Percentiles rank a stretch among this genome's conserved stretches.
These are phyloP conservation scores for Drosophila gunungcola DNA, from an alignment of 1,140 invertebrate species.

Conservation along the genomic window DNA sequence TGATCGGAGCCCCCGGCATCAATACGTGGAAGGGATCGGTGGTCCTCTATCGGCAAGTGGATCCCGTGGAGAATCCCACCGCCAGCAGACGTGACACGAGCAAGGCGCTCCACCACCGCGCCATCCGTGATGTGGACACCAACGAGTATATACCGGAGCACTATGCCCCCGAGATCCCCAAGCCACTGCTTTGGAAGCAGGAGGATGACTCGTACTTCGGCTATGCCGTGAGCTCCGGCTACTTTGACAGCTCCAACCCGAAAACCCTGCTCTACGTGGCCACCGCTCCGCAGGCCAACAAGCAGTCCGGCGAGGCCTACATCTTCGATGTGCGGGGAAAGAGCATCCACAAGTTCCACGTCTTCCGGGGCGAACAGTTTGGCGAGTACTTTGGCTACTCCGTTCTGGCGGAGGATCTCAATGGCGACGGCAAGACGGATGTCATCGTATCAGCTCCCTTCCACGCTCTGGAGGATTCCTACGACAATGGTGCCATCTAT, in stretches of 20 bases:
- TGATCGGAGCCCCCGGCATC: slow-evolving; percentile 87
- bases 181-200: slow-evolving; percentile 55
- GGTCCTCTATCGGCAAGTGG: slow-evolving; percentile 62
- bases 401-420: slow-evolving; percentile 89
- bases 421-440: slow-evolving; percentile 89
- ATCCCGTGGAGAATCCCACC: slow-evolving; percentile 52
- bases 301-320: slow-evolving; percentile 79
- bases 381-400: slow-evolving; percentile 92
- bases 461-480: slow-evolving; percentile 85
- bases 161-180: slow-evolving; percentile 60
- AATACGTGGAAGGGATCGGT: slow-evolving; percentile 85
- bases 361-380: slow-evolving; percentile 87
- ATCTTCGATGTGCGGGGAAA: slow-evolving; percentile 66
- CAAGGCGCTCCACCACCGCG: slow-evolving; percentile 33
- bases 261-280: slow-evolving; percentile 74
- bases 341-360: slow-evolving; percentile 60
- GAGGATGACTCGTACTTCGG: slow-evolving; percentile 80
- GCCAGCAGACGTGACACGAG: slow-evolving; percentile 67
- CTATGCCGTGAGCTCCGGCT: slow-evolving; percentile 74
- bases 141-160: slow-evolving; percentile 36
- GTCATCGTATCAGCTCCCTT: slow-evolving; percentile 93
- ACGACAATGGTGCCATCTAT: slow-evolving; percentile 87
- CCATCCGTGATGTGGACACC: slow-evolving; percentile 36
- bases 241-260: slow-evolving; percentile 67
- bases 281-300: slow-evolving; percentile 77